Evolutionary conservation across 2,797 vertebrate genomes (phyloP).

Genomic region (Hemitrygon akajei): DNA sequence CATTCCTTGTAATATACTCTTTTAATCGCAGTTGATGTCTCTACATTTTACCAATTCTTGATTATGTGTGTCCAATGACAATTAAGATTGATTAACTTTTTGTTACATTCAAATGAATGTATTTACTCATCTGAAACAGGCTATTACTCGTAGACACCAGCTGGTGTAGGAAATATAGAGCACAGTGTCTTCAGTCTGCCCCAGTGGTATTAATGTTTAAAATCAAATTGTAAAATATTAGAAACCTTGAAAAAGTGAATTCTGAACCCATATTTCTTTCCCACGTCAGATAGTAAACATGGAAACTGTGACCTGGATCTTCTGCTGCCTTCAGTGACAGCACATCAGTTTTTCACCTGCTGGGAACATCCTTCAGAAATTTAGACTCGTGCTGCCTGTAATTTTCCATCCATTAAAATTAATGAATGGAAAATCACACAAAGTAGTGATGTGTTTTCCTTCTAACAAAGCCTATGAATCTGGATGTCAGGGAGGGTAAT

Average conservation of each 20-base stretch:
- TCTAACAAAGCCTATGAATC: not conserved
- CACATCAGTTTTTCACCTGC: not conserved
- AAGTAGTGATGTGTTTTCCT: too few relatives aligned
- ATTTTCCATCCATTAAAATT: not conserved
- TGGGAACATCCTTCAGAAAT: not conserved
- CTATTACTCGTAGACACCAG: not conserved
- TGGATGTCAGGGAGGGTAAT: not conserved
- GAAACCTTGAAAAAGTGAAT: not conserved
- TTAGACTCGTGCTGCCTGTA: not conserved
- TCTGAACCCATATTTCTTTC: not conserved
- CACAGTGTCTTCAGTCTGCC: not conserved
- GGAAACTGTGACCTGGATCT: not conserved
- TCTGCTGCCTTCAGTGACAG: not conserved
- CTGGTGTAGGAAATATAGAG: not conserved
- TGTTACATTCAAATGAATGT: not conserved
- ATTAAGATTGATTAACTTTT: slow-evolving; percentile 2
- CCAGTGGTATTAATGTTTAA: not conserved
- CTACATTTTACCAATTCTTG: not conserved
- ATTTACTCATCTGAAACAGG: not conserved
- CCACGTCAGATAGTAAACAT: not conserved
- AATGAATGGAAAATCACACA: not conserved
- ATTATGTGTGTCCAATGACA: not conserved
- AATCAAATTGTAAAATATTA: not conserved
- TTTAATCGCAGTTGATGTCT: not conserved
- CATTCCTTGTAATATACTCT: not conserved